phyloP scores from a whole-genome alignment of 2,797 vertebrate genomes.

The Echeneis naucrates region DNA sequence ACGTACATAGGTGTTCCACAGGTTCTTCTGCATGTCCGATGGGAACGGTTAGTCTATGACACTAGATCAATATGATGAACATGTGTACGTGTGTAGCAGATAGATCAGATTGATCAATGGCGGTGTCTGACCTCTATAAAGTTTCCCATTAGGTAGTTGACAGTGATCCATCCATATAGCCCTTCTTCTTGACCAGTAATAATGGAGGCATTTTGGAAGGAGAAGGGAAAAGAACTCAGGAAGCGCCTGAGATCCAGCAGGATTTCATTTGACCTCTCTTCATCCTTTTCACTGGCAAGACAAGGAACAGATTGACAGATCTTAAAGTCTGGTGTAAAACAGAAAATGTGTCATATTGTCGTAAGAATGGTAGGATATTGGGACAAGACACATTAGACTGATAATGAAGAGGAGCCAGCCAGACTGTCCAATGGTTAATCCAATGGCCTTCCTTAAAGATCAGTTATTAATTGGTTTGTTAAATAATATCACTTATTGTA shows the following conservation, averaged over 20 bases:
- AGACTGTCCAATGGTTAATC: not conserved
- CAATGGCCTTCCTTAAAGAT: not conserved
- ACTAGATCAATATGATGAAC: not conserved
- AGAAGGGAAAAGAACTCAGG: slow-evolving; percentile 89
- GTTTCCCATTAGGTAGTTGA: slow-evolving; percentile 97
- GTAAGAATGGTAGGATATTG: not conserved
- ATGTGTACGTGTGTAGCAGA: not conserved
- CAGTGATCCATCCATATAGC: slow-evolving; percentile 96
- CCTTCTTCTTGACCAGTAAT: slow-evolving; percentile 95
- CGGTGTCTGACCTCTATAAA: slow-evolving; percentile 89
- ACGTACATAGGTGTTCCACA: slow-evolving; percentile 88
- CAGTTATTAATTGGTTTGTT: not conserved
- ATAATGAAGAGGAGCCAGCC: not conserved
- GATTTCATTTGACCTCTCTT: slow-evolving; percentile 85
- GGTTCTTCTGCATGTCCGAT: slow-evolving; percentile 83
- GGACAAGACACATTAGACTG: not conserved
- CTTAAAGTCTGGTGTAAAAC: not conserved
- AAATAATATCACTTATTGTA: too few species aligned
- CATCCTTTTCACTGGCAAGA: slow-evolving; percentile 80
- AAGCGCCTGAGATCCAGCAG: slow-evolving; percentile 86
- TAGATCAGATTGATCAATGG: not conserved
- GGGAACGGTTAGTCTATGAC: not conserved
- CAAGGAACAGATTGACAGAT: not conserved
- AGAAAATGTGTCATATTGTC: too few species aligned
- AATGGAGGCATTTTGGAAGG: slow-evolving; percentile 92